Evolutionary conservation across 2,888 invertebrate species (phyloP).

Genomic region (Philopedon plagiatum): DNA sequence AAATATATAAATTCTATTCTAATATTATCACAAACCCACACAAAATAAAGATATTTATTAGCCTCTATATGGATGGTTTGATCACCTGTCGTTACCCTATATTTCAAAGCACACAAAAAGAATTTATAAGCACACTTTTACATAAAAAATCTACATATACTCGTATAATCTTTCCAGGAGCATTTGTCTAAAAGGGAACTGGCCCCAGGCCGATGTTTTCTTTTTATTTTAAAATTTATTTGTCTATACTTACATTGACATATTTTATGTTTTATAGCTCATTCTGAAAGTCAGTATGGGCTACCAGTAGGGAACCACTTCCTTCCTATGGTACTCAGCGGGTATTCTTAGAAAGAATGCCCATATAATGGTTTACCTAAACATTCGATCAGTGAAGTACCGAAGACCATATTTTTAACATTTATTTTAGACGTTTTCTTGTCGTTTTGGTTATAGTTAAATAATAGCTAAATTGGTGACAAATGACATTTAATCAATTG

Average conservation of each 20-base stretch:
- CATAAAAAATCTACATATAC: neutral
- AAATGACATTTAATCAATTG: no score
- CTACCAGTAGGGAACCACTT: constrained; percentile 50
- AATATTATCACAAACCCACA: neutral
- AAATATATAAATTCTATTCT: neutral
- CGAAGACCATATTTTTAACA: no score
- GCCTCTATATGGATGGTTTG: neutral
- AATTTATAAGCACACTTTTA: neutral
- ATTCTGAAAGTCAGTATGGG: constrained; percentile 53
- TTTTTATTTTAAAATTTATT: constrained; percentile 63
- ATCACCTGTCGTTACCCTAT: constrained; percentile 12
- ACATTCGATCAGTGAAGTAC: constrained; percentile 23
- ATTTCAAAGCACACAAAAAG: neutral
- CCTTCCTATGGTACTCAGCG: constrained; percentile 45
- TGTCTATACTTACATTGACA: constrained; percentile 63
- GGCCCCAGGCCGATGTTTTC: constrained; percentile 44
- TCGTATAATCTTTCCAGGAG: neutral
- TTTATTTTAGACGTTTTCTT: no score
- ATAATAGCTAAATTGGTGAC: no score
- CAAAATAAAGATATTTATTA: neutral
- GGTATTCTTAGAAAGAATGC: constrained; percentile 46
- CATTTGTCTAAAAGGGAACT: constrained; percentile 30
- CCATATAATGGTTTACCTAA: constrained; percentile 29
- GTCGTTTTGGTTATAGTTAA: no score
- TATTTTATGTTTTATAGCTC: constrained; percentile 64